A percentile compares a stretch with the other conserved stretches of the same genome.
These are phyloP conservation scores for Crypturellus undulatus DNA, from an alignment of 2,113 vertebrate species.

Conservation along the genomic window DNA sequence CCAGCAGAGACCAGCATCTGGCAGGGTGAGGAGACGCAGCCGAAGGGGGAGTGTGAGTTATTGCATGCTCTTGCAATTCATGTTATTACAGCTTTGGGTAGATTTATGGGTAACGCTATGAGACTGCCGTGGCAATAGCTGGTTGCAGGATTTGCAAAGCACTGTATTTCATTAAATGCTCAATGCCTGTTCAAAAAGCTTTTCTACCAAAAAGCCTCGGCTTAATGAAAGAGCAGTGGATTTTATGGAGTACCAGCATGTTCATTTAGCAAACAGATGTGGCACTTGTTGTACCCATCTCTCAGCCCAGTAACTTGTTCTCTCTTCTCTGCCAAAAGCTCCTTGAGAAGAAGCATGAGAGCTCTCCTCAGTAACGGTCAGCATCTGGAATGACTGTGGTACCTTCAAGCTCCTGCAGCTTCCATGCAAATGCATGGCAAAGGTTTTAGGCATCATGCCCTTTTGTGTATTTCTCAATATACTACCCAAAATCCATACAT, in stretches of 20 bases:
- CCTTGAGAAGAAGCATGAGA: constrained; percentile 22
- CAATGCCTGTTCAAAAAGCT: background rate
- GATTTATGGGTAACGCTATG: background rate
- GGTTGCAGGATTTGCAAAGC: background rate
- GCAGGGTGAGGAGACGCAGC: background rate
- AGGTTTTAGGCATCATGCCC: background rate
- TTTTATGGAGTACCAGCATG: constrained; percentile 14
- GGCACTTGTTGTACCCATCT: background rate
- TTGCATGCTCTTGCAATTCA: background rate
- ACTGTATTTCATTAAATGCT: background rate
- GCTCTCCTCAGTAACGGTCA: background rate
- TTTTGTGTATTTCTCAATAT: background rate
- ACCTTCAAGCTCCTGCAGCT: constrained; percentile 17
- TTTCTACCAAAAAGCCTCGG: constrained; percentile 17
- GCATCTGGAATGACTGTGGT: constrained; percentile 9
- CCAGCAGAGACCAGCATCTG: background rate
- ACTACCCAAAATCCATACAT: background rate
- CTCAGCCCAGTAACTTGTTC: constrained; percentile 28
- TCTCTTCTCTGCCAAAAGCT: background rate
- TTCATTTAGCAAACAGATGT: constrained; percentile 52
- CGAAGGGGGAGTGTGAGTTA: background rate
- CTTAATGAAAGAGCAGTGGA: constrained; percentile 13
- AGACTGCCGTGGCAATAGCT: background rate
- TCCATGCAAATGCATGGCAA: background rate
- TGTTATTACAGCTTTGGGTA: background rate